These are phyloP conservation scores for Metridium senile DNA, from an alignment of 92 coral and sea anemone genomes.

Conservation along the genomic window DNA sequence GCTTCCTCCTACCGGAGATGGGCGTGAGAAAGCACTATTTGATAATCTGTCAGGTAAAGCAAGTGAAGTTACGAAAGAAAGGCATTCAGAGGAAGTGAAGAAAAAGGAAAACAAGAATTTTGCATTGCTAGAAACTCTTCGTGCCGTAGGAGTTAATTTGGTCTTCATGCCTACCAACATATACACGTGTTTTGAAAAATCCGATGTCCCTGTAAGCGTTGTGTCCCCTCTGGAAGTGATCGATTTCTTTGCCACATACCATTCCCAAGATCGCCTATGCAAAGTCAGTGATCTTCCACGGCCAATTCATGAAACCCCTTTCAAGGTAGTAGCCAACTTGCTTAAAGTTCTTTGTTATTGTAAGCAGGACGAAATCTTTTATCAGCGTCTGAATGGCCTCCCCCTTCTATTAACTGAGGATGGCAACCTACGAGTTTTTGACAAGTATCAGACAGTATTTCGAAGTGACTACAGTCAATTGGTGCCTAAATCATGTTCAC, in stretches of 20 bases:
- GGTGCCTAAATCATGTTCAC: slow-evolving; percentile 47
- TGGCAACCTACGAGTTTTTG: slow-evolving; percentile 45
- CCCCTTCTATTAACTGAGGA: slow-evolving; percentile 89
- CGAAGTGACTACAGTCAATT: slow-evolving; percentile 49
- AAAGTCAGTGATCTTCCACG: slow-evolving; percentile 47
- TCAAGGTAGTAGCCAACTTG: slow-evolving; percentile 15
- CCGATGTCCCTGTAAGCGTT: slow-evolving; percentile 28
- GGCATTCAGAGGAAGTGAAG: background rate
- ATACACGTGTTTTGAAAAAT: slow-evolving; percentile 23
- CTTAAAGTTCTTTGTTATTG: slow-evolving; percentile 57
- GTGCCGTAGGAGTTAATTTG: slow-evolving; percentile 62
- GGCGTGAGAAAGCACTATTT: slow-evolving; percentile 36
- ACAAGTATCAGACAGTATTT: slow-evolving; percentile 34
- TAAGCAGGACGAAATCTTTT: slow-evolving; percentile 41
- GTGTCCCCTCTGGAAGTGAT: slow-evolving; percentile 44
- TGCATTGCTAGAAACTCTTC: slow-evolving; percentile 33
- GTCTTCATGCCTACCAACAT: slow-evolving; percentile 45
- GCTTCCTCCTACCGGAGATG: slow-evolving; percentile 50
- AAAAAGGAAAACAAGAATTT: background rate
- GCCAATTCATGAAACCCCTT: slow-evolving; percentile 33
- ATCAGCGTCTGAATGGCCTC: slow-evolving; percentile 61
- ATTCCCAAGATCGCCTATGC: slow-evolving; percentile 14
- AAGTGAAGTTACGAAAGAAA: background rate
- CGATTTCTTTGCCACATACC: slow-evolving; percentile 50
- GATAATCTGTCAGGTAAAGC: slow-evolving; percentile 7